Evolutionary conservation across 2,797 vertebrate genomes (phyloP).

Genomic region (Phoxinus dragarum): DNA sequence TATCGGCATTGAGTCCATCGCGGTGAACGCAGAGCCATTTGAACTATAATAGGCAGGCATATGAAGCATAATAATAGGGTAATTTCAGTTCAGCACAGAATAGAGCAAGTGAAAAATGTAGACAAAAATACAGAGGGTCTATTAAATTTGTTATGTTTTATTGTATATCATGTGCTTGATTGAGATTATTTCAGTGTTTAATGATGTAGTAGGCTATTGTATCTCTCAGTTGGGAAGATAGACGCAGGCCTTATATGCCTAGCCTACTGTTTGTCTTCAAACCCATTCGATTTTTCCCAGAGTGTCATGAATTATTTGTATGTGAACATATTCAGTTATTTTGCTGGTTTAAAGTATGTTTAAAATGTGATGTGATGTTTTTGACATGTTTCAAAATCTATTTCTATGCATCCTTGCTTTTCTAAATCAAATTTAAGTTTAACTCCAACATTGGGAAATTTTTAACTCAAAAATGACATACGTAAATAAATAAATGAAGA

Average conservation of each 20-base stretch:
- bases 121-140: background rate
- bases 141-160: background rate
- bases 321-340: background rate
- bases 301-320: background rate
- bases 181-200: background rate
- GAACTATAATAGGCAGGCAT: background rate
- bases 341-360: background rate
- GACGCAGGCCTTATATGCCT: too few relatives aligned
- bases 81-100: background rate
- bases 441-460: too few relatives aligned
- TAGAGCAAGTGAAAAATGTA: background rate
- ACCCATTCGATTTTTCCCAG: background rate
- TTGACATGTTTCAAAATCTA: background rate
- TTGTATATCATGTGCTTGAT: background rate
- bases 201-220: background rate
- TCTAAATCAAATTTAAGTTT: background rate
- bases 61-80: too few relatives aligned
- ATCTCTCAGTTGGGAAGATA: background rate
- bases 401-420: background rate
- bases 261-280: background rate
- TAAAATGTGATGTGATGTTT: background rate
- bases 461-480: too few relatives aligned
- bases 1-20: background rate
- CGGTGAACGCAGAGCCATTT: background rate
- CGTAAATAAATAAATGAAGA: background rate